These are phyloP conservation scores for Stomorhina lunata DNA, from an alignment of 2,888 invertebrate genomes.

Conservation along the genomic window DNA sequence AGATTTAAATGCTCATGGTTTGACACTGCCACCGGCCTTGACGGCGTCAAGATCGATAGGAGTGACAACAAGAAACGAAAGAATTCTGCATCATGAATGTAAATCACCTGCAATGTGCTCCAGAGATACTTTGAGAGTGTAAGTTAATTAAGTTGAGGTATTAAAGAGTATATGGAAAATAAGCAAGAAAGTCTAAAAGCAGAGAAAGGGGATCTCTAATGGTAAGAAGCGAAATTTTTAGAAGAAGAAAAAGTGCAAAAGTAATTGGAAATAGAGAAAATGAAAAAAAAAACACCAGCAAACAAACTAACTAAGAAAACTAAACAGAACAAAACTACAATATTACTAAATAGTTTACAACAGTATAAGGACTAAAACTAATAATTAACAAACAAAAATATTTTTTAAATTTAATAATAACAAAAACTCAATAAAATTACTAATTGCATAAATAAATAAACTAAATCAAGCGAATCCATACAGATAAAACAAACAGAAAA, in stretches of 20 bases:
- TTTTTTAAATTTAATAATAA: conserved; percentile 49
- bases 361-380: not conserved
- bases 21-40: conserved; percentile 68
- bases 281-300: conserved; percentile 53
- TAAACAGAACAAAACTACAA: conserved; percentile 34
- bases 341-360: conserved; percentile 37
- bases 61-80: conserved; percentile 53
- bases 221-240: not conserved
- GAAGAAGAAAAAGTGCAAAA: conserved; percentile 43
- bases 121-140: conserved; percentile 70
- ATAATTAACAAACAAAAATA: conserved; percentile 13
- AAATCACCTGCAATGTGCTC: conserved; percentile 70
- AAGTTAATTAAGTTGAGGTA: conserved; percentile 54
- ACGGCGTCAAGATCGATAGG: conserved; percentile 53
- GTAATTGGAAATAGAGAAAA: conserved; percentile 48
- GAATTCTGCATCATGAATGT: conserved; percentile 65
- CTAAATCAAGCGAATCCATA: conserved; percentile 23
- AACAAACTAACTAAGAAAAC: conserved; percentile 56
- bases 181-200: not conserved
- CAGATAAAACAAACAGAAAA: conserved; percentile 28
- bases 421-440: not conserved
- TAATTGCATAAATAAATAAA: conserved; percentile 30
- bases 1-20: conserved; percentile 68
- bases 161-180: not conserved
- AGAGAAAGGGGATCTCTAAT: not conserved